Evolutionary conservation across 1,140 invertebrate species (phyloP), one percentile per base, ranked within the genome.

Genomic region (Sitobion miscanthi): DNA sequence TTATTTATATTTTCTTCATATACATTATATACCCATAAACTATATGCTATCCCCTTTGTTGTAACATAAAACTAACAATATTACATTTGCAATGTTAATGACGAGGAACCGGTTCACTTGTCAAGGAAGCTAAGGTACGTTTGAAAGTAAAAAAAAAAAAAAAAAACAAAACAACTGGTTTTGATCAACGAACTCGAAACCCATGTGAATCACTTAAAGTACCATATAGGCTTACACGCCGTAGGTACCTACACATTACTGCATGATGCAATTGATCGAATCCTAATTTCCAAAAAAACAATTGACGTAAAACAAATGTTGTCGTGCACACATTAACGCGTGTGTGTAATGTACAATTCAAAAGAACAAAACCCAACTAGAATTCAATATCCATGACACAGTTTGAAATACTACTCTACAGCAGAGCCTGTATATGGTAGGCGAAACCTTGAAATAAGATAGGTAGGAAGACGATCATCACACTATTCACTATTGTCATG

Each of bases 141-240:
- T 90, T 69, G 89, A 90, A 90, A 90, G 89, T 90, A 62, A 62
- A 57, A 90, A 90, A 11, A 69, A 45, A 69, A 62, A 90, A 69
- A 45, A 69, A 90, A 62, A 90, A 90, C 17, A 62, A 45, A 62
- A 90, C 89, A 90, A 90, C 89, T 90, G 89, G 89, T 90, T 90
- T 90, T 90, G 23, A 30, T 45, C 89, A 38, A 11, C 23, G 17
- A 62, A 90, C 89, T 62, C 35, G 54, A 90, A 62, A 42, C 49
- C n/a, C 7, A 90, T 11, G 23, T 30, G 89, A 62, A 62, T 62
- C 35, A 90, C 54, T 38, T 57, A 6, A 42, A 57, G 89, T 9
- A 62, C 35, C 38, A 54, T 54, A 42, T 57, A 38, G 35, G 25
- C 62, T 69, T 90, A 90, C 52, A 62, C 54, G 21, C 38, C 30